These are phyloP conservation scores for Cataglyphis livida DNA, from an alignment of 2,888 invertebrate species.

Conservation along the genomic window DNA sequence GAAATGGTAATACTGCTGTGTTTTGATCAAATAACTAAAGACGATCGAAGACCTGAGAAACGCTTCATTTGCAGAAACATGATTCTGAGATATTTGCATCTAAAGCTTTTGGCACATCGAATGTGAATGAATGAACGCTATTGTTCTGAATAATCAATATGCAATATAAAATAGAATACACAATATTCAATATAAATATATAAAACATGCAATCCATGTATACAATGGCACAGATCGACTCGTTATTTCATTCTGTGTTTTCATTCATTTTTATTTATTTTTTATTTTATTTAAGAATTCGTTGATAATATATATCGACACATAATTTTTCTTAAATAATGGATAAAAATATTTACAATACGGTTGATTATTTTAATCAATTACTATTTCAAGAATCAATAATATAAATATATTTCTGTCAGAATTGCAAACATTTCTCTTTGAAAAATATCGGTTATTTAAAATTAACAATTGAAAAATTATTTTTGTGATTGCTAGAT, in stretches of 20 bases:
- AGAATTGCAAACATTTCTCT: not conserved
- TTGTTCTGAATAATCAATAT: constrained; percentile 32
- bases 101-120: constrained; percentile 18
- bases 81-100: constrained; percentile 42
- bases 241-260: constrained; percentile 4
- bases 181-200: constrained; percentile 42
- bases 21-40: not conserved
- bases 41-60: not conserved
- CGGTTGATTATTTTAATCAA: not conserved
- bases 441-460: not conserved
- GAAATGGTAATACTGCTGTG: not conserved
- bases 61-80: constrained; percentile 16
- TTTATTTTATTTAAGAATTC: constrained; percentile 1
- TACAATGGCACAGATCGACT: not conserved
- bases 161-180: constrained; percentile 22
- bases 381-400: not conserved
- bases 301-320: not conserved
- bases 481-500: not conserved
- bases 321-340: not conserved
- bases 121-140: constrained; percentile 16
- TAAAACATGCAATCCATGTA: constrained; percentile 25
- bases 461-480: not conserved
- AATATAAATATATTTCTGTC: not conserved
- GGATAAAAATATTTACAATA: not conserved
- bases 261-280: not conserved